Conservation (phyloP, 2,113 vertebrate species). For the Electrona antarctica region DNA sequence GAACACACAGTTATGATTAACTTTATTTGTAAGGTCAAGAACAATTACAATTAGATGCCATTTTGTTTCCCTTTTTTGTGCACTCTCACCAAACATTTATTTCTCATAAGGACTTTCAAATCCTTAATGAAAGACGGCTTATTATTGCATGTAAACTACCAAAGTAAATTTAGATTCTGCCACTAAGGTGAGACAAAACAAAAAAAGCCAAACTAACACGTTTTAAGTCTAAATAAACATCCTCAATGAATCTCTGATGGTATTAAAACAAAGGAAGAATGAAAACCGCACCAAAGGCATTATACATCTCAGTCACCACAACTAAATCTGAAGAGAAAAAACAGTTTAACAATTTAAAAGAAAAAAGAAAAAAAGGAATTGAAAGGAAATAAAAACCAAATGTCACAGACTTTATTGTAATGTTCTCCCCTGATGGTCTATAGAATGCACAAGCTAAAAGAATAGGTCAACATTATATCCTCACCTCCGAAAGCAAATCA, state of each 20-base stretch:
- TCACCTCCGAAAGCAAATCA: slow-evolving; percentile 23
- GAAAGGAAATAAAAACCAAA: slow-evolving; percentile 28
- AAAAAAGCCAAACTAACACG: slow-evolving; percentile 1
- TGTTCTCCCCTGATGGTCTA: not conserved
- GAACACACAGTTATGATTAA: slow-evolving; percentile 17
- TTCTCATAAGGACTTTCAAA: slow-evolving; percentile 1
- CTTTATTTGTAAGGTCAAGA: slow-evolving; percentile 59
- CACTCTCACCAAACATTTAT: not conserved
- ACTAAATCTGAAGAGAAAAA: slow-evolving; percentile 1
- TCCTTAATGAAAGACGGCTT: not conserved
- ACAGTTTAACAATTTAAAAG: slow-evolving; percentile 38
- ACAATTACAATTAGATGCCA: slow-evolving; percentile 24
- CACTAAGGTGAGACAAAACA: not conserved
- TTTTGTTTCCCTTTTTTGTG: slow-evolving; percentile 18
- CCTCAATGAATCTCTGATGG: not conserved
- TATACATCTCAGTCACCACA: not conserved
- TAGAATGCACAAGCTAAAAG: slow-evolving; percentile 23
- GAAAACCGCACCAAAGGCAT: slow-evolving; percentile 2
- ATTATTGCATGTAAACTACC: slow-evolving; percentile 36
- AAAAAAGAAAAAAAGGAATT: slow-evolving; percentile 5
- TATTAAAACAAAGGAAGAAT: slow-evolving; percentile 5
- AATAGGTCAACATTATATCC: slow-evolving; percentile 21
- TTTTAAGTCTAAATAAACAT: not conserved
- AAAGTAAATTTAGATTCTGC: not conserved
- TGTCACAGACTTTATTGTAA: slow-evolving; percentile 46